Conservation (phyloP, 2,113 vertebrate species). For the Elephas maximus region DNA sequence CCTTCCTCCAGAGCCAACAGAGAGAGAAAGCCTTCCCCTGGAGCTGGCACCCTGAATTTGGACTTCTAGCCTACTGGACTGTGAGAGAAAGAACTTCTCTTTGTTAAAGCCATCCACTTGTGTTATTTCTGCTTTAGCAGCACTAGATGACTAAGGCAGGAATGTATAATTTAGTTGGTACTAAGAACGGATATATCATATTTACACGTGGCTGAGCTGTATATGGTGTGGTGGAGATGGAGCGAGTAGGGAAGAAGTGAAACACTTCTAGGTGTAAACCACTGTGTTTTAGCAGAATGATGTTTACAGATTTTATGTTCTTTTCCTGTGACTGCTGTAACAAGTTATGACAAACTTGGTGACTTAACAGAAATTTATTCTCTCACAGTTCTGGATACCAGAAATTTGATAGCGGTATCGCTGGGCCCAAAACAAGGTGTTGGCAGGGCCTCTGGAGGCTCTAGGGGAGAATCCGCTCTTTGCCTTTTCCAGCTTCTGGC, state of each 20-base stretch:
- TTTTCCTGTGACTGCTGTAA: constrained; percentile 33
- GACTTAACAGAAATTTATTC: not conserved
- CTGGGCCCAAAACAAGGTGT: not conserved
- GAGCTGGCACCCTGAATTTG: no score
- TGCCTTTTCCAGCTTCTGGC: not conserved
- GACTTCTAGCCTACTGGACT: no score
- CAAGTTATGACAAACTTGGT: not conserved
- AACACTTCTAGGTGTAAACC: constrained; percentile 39
- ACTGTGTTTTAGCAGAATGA: not conserved
- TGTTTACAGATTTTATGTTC: not conserved
- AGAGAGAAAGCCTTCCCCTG: no score
- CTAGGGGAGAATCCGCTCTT: no score
- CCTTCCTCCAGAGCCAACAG: no score
- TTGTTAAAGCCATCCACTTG: no score
- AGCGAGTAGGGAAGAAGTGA: not conserved
- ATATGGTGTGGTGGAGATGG: not conserved
- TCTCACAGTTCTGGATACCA: not conserved
- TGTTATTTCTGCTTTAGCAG: no score
- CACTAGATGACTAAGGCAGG: no score
- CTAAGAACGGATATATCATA: not conserved
- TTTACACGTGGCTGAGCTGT: not conserved
- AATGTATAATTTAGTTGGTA: not conserved
- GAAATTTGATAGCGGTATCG: not conserved
- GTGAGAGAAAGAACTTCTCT: no score
- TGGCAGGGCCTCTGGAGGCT: not conserved